These are phyloP conservation scores for Thalassarche chlororhynchos DNA, from an alignment of 2,113 vertebrate genomes.

Conservation along the genomic window DNA sequence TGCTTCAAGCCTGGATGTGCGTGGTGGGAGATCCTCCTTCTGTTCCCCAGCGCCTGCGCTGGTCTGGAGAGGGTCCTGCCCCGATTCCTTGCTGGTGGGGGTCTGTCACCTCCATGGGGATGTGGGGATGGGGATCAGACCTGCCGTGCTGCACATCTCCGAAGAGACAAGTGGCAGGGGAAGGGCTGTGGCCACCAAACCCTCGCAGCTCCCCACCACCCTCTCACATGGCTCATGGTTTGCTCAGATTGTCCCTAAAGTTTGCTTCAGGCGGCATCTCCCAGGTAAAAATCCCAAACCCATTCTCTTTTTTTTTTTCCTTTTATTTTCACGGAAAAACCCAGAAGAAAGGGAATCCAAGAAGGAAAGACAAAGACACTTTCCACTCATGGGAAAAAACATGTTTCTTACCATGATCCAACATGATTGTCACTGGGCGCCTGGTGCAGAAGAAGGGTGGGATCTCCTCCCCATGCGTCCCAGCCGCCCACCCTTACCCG, in stretches of 20 bases:
- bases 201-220: background rate
- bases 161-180: background rate
- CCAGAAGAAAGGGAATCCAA: background rate
- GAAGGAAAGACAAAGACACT: background rate
- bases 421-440: background rate
- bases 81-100: background rate
- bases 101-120: background rate
- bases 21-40: background rate
- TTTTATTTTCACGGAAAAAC: background rate
- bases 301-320: rapidly evolving
- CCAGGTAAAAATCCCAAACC: background rate
- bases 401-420: background rate
- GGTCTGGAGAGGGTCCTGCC: background rate
- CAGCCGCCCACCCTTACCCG: background rate
- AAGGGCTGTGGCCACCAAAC: background rate
- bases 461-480: background rate
- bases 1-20: background rate
- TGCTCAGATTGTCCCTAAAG: background rate
- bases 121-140: background rate
- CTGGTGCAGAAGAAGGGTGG: background rate
- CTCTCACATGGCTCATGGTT: background rate
- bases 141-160: background rate
- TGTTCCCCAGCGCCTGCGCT: background rate
- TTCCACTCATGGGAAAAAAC: background rate
- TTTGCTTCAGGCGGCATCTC: background rate